Conservation (phyloP, 2,888 invertebrate genomes). For the Tetanocera ferruginea region DNA sequence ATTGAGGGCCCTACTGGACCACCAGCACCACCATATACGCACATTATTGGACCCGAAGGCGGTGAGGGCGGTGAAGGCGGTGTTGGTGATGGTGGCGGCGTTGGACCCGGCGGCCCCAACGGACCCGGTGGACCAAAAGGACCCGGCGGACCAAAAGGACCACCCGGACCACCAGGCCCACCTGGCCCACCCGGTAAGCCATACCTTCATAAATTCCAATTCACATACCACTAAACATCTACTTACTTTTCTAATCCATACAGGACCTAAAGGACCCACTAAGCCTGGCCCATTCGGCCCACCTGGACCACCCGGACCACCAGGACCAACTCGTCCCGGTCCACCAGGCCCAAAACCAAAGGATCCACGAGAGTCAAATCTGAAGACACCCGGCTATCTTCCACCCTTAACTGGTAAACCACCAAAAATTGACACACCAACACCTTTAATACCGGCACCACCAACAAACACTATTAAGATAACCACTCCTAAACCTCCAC, state of each 20-base stretch:
- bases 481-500: constrained; percentile 47
- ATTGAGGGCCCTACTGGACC: constrained; percentile 69
- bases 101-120: constrained; percentile 63
- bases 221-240: neutral
- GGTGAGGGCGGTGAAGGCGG: constrained; percentile 62
- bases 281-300: constrained; percentile 56
- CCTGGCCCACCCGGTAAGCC: constrained; percentile 62
- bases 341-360: constrained; percentile 46
- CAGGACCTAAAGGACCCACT: constrained; percentile 61
- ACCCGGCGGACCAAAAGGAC: constrained; percentile 53
- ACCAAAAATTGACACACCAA: neutral
- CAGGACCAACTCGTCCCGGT: constrained; percentile 53
- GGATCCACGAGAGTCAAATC: constrained; percentile 62
- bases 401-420: constrained; percentile 71
- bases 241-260: neutral
- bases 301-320: constrained; percentile 40
- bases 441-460: neutral
- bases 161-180: constrained; percentile 64
- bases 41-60: constrained; percentile 64
- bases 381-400: constrained; percentile 64
- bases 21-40: constrained; percentile 63
- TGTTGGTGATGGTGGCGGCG: constrained; percentile 45
- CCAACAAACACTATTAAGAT: neutral
- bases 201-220: neutral
- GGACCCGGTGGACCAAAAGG: constrained; percentile 59